These are phyloP conservation scores for Paedocypris micromegethes DNA, from an alignment of 2,797 vertebrate genomes.

Conservation along the genomic window DNA sequence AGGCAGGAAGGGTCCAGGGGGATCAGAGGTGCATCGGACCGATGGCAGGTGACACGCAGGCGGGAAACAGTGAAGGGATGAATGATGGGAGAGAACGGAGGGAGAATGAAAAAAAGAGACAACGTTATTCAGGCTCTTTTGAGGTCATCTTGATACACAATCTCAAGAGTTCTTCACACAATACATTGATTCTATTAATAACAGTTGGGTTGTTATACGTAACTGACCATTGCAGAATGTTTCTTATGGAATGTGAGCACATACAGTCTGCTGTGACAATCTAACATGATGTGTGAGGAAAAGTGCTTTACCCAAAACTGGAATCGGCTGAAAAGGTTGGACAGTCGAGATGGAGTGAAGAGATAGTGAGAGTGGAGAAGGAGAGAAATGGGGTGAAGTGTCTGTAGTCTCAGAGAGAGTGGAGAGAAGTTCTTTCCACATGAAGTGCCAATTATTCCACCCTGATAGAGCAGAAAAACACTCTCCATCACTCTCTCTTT, in stretches of 20 bases:
- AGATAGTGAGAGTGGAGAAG: background rate
- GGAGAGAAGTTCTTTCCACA: conserved; percentile 36
- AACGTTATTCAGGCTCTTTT: conserved; percentile 63
- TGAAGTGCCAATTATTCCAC: conserved; percentile 37
- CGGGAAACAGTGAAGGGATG: conserved; percentile 31
- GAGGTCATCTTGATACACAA: conserved; percentile 52
- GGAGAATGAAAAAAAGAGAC: conserved; percentile 59
- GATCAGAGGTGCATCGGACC: conserved; percentile 50
- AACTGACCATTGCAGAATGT: conserved; percentile 3
- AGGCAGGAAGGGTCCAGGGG: conserved; percentile 47
- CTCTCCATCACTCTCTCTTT: conserved; percentile 4
- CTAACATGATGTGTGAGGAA: background rate
- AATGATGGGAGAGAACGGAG: conserved; percentile 19
- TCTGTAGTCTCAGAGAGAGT: conserved; percentile 3
- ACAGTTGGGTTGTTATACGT: background rate
- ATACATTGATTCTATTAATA: conserved; percentile 8
- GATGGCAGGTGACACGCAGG: conserved; percentile 49
- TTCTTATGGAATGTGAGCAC: conserved; percentile 2
- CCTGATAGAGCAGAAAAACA: conserved; percentile 38
- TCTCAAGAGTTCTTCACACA: conserved; percentile 41
- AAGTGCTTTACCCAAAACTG: conserved; percentile 13
- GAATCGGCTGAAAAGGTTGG: background rate
- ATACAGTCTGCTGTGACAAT: conserved; percentile 3
- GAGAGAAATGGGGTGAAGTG: conserved; percentile 2
- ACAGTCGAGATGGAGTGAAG: conserved; percentile 4